These are phyloP conservation scores for Potamarius usumacintae DNA, from an alignment of 2,113 vertebrate genomes.

Conservation along the genomic window DNA sequence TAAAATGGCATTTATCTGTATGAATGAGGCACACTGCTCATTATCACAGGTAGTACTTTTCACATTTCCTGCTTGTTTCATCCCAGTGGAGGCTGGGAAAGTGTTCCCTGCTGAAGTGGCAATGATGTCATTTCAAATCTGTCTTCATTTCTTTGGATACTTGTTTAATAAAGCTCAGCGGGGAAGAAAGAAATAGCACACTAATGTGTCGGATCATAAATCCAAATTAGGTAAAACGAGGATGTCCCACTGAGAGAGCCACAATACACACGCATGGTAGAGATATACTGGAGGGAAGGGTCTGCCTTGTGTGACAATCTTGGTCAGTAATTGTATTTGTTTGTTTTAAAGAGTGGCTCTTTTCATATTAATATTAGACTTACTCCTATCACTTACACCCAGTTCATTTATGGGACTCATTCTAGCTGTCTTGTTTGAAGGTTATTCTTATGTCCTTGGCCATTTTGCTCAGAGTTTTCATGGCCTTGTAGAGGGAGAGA, in stretches of 20 bases:
- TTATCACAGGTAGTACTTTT: conserved; percentile 21
- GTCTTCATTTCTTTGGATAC: conserved; percentile 65
- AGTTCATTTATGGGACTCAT: conserved; percentile 4
- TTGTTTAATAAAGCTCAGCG: conserved; percentile 68
- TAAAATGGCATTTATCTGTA: conserved; percentile 39
- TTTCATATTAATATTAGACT: neutral
- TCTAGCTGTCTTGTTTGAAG: conserved; percentile 4
- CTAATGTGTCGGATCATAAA: conserved; percentile 63
- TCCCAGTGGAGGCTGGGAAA: conserved; percentile 18
- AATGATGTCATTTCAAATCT: conserved; percentile 64
- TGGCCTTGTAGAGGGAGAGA: conserved; percentile 62
- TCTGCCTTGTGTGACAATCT: neutral
- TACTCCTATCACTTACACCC: neutral
- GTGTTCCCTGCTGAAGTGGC: conserved; percentile 21
- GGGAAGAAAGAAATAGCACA: conserved; percentile 55
- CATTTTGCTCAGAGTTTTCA: conserved; percentile 20
- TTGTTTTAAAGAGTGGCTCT: neutral
- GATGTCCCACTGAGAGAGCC: conserved; percentile 6
- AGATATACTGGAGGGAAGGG: neutral
- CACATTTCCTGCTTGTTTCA: conserved; percentile 22
- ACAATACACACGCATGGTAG: neutral
- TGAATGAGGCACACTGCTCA: conserved; percentile 39
- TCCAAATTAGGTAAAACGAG: conserved; percentile 65
- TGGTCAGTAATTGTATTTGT: neutral
- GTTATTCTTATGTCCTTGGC: conserved; percentile 20